These are phyloP conservation scores for Galagoides demidoff DNA, from an alignment of 2,797 vertebrate genomes.

Conservation along the genomic window DNA sequence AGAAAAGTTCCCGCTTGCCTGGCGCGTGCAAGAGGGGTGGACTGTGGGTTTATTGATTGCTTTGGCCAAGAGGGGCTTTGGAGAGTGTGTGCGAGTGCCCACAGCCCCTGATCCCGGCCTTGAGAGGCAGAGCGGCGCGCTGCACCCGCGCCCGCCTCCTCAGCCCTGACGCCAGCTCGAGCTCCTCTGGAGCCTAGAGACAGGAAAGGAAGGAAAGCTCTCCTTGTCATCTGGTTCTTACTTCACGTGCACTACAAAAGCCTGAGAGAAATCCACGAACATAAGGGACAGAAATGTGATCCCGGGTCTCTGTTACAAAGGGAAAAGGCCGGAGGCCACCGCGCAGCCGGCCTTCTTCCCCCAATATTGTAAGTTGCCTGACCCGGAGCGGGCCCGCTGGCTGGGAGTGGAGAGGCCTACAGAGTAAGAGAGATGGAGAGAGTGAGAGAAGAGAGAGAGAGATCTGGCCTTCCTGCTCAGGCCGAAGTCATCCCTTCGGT, in stretches of 20 bases:
- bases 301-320: slow-evolving; percentile 29
- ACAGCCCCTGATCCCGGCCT: neutral
- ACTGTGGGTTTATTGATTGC: neutral
- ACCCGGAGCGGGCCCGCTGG: neutral
- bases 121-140: neutral
- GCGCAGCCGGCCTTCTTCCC: neutral
- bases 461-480: neutral
- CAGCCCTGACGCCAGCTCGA: neutral
- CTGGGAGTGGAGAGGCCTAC: neutral
- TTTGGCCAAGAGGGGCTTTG: neutral
- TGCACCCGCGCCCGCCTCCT: neutral
- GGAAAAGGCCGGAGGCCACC: neutral
- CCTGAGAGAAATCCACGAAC: neutral
- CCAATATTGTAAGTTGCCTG: neutral
- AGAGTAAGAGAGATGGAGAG: too few species aligned
- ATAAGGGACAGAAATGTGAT: neutral
- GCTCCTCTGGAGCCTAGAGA: neutral
- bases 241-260: neutral
- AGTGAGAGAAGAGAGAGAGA: too few species aligned
- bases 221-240: slow-evolving; percentile 15
- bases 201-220: neutral
- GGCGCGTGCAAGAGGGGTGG: neutral
- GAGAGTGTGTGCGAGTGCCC: neutral
- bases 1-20: slow-evolving; percentile 71
- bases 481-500: neutral